phyloP scores from a whole-genome alignment of 2,888 invertebrate species.

The Microplitis manilae region DNA sequence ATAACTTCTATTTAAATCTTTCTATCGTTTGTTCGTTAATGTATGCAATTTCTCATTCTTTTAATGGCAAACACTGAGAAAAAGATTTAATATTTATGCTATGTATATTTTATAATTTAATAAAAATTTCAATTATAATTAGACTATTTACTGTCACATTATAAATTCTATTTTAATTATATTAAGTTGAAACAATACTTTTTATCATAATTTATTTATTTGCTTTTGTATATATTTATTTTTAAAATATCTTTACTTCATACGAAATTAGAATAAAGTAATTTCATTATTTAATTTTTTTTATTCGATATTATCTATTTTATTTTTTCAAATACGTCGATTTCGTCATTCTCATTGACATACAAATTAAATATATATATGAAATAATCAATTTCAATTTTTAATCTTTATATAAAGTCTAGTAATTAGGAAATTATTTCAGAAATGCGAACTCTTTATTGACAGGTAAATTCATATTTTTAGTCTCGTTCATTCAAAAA shows the following conservation, averaged over 20 bases:
- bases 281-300: background rate
- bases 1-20: conserved; percentile 14
- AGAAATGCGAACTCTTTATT: too few relatives aligned
- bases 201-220: background rate
- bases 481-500: too few relatives aligned
- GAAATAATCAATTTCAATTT: too few relatives aligned
- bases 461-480: too few relatives aligned
- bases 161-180: background rate
- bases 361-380: background rate
- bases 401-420: too few relatives aligned
- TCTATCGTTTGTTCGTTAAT: conserved; percentile 10
- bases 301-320: conserved; percentile 1
- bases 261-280: background rate
- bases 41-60: background rate
- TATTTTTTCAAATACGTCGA: background rate
- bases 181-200: background rate
- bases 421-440: too few relatives aligned
- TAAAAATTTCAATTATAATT: conserved; percentile 1
- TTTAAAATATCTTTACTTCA: background rate
- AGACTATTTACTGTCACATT: background rate
- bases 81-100: background rate
- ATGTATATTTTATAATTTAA: background rate
- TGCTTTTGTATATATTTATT: background rate
- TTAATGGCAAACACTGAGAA: background rate
- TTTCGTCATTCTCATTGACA: background rate